Conservation (phyloP, 30 jellyfish, hydroid and myxozoan species). For the Sanderia malayensis region DNA sequence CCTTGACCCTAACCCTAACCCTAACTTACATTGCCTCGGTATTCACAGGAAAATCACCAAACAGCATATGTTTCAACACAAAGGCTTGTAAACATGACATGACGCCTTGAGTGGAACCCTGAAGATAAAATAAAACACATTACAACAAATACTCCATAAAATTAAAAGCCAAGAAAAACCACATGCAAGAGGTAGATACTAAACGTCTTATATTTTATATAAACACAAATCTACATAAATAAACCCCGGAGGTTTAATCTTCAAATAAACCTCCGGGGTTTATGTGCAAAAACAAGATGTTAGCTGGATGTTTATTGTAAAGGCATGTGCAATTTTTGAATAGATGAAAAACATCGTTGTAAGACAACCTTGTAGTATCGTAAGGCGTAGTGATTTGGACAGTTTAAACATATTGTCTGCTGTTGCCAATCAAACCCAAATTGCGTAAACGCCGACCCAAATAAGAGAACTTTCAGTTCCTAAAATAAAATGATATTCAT, state of each 20-base stretch:
- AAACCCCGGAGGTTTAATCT: too few relatives aligned
- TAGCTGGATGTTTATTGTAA: too few relatives aligned
- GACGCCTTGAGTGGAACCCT: slow-evolving; percentile 63
- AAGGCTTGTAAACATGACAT: slow-evolving; percentile 63
- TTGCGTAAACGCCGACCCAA: slow-evolving; percentile 33
- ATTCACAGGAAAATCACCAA: slow-evolving; percentile 17
- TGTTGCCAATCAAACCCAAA: slow-evolving; percentile 44
- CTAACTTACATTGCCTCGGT: slow-evolving; percentile 24
- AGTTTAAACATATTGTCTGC: slow-evolving; percentile 24
- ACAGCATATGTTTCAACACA: slow-evolving; percentile 57
- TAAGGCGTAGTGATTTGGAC: slow-evolving; percentile 38
- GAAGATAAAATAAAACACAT: too few relatives aligned
- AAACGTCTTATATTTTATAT: too few relatives aligned
- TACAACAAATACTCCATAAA: too few relatives aligned
- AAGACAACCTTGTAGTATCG: slow-evolving; percentile 43
- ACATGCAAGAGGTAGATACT: too few relatives aligned
- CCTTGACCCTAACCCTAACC: too few relatives aligned
- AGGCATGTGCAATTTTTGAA: not conserved
- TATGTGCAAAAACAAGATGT: too few relatives aligned
- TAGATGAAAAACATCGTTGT: not conserved
- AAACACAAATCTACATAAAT: too few relatives aligned
- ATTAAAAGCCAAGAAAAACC: too few relatives aligned
- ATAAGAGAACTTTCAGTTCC: slow-evolving; percentile 37
- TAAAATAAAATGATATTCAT: too few relatives aligned
- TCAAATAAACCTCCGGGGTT: too few relatives aligned